phyloP scores from a whole-genome alignment of 1,140 invertebrate species.

The Leguminivora glycinivorella region DNA sequence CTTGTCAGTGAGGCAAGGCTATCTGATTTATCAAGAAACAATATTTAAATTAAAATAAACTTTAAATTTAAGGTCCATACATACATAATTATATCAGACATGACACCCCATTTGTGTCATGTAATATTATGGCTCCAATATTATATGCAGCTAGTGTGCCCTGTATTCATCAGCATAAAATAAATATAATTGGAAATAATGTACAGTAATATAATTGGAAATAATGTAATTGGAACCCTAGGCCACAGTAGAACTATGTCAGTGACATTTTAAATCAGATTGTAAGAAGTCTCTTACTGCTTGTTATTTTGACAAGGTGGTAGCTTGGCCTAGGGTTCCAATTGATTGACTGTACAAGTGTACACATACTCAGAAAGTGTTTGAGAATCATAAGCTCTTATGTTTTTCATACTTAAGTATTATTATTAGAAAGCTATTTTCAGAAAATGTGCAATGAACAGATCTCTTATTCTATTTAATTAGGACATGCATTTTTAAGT shows the following conservation, averaged over 20 bases:
- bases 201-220: too few species aligned
- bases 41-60: background rate
- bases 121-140: too few species aligned
- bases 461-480: background rate
- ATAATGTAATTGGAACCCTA: too few species aligned
- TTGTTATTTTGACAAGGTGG: too few species aligned
- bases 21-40: slow-evolving; percentile 35
- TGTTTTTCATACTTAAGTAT: background rate
- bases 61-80: background rate
- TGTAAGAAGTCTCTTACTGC: too few species aligned
- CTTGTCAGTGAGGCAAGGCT: slow-evolving; percentile 58
- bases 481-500: background rate
- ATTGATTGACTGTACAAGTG: too few species aligned
- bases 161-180: too few species aligned
- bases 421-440: background rate
- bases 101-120: background rate
- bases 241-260: too few species aligned
- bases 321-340: too few species aligned
- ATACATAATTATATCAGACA: background rate
- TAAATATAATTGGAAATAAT: too few species aligned
- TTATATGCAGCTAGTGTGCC: too few species aligned
- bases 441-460: background rate
- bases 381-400: background rate
- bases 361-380: background rate
- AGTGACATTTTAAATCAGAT: too few species aligned